phyloP scores from a whole-genome alignment of 2,113 vertebrate genomes.

The Poecile atricapillus region DNA sequence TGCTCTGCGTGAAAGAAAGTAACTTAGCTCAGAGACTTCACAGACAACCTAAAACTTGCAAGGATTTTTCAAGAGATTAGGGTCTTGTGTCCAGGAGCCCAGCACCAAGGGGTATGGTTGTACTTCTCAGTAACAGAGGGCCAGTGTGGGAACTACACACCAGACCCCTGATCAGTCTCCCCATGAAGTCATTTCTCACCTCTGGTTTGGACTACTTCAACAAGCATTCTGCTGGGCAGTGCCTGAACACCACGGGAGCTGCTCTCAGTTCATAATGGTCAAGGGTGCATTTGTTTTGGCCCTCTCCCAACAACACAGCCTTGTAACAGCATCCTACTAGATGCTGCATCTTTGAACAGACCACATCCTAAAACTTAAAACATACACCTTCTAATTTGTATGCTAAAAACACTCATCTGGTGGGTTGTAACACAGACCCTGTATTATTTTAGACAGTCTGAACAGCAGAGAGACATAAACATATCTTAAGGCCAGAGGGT shows the following conservation, averaged over 20 bases:
- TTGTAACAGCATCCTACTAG: background rate
- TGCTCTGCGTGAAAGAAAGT: background rate
- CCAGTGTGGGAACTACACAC: background rate
- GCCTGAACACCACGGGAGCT: background rate
- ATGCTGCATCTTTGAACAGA: background rate
- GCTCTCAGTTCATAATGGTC: background rate
- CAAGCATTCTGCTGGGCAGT: background rate
- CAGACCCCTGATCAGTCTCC: background rate
- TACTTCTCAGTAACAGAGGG: background rate
- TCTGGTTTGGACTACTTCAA: background rate
- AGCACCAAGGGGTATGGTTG: fast-evolving
- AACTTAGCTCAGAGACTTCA: background rate
- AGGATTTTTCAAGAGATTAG: background rate
- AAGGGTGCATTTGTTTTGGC: background rate
- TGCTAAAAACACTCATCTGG: background rate
- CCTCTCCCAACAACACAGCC: background rate
- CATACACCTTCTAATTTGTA: background rate
- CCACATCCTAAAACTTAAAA: background rate
- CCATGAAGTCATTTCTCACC: background rate
- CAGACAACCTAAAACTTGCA: background rate
- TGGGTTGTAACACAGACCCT: background rate
- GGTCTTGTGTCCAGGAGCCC: background rate
- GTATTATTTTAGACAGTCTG: background rate
- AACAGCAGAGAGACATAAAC: background rate
- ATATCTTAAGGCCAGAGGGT: background rate